Evolutionary conservation across 2,797 vertebrate genomes (phyloP).

Genomic region (Propithecus perrieri): DNA sequence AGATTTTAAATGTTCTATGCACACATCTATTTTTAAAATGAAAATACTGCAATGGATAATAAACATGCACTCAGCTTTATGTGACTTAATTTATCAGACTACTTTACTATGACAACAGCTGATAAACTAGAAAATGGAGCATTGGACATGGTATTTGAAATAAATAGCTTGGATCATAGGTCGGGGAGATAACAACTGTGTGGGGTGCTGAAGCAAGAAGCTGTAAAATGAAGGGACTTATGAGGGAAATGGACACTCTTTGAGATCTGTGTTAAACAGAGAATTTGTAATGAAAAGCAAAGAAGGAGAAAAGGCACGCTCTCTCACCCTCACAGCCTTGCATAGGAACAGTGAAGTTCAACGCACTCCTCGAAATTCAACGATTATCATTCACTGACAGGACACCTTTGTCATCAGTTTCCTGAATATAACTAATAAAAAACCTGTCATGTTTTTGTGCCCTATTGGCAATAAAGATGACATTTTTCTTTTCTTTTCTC

Average conservation of each 20-base stretch:
- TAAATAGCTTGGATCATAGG: not conserved
- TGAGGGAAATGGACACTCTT: not conserved
- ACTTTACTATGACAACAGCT: not conserved
- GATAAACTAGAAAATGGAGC: not conserved
- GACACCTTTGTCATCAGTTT: slow-evolving; percentile 67
- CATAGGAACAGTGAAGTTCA: not conserved
- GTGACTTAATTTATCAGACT: not conserved
- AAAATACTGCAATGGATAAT: not conserved
- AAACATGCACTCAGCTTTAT: not conserved
- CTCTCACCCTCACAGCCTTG: not conserved
- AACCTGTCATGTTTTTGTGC: slow-evolving; percentile 65
- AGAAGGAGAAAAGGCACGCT: not conserved
- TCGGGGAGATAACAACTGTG: not conserved
- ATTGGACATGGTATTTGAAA: not conserved
- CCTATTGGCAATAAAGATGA: slow-evolving; percentile 66
- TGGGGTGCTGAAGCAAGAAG: not conserved
- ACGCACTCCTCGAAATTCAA: not conserved
- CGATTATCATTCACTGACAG: slow-evolving; percentile 52
- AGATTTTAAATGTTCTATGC: not conserved
- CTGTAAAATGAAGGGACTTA: not conserved
- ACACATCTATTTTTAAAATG: not conserved
- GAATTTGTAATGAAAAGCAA: not conserved
- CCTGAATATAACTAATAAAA: slow-evolving; percentile 61
- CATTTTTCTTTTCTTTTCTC: slow-evolving; percentile 56
- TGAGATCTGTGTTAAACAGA: not conserved